Percentiles rank a stretch among this genome's conserved stretches.
phyloP scores from a whole-genome alignment of 2,888 invertebrate genomes.

The Zaprionus bogoriensis region DNA sequence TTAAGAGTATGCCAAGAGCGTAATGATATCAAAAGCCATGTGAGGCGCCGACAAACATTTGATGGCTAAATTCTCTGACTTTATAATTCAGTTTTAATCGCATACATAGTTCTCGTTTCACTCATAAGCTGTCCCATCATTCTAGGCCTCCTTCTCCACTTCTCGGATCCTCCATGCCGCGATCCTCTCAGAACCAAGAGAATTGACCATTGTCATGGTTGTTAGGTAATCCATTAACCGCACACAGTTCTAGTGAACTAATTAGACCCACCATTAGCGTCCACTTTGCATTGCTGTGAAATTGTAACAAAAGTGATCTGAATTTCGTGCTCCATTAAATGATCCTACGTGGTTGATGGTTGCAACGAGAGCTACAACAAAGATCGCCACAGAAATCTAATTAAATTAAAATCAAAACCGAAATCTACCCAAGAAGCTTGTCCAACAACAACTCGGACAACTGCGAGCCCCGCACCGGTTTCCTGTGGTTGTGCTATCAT shows the following conservation, averaged over 20 bases:
- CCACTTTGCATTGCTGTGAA: constrained; percentile 55
- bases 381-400: constrained; percentile 51
- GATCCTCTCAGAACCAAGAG: not conserved
- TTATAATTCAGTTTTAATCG: too few relatives aligned
- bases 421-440: constrained; percentile 65
- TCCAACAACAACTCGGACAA: constrained; percentile 32
- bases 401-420: constrained; percentile 68
- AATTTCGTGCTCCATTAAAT: constrained; percentile 77
- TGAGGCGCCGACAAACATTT: constrained; percentile 13
- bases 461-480: constrained; percentile 18
- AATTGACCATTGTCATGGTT: constrained; percentile 64
- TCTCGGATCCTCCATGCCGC: not conserved
- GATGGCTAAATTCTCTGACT: constrained; percentile 12
- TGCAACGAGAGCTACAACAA: constrained; percentile 27
- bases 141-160: not conserved
- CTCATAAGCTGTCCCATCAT: not conserved
- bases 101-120: not conserved
- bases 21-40: constrained; percentile 8
- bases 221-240: constrained; percentile 59
- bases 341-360: constrained; percentile 34
- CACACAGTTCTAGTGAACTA: constrained; percentile 47
- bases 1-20: constrained; percentile 36
- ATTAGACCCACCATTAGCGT: constrained; percentile 68
- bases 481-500: too few relatives aligned
- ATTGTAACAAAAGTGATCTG: constrained; percentile 38